Evolutionary conservation across 2,888 invertebrate genomes (phyloP), one percentile per base, ranked within the genome.

Genomic region (Scaptomyza polygonia): DNA sequence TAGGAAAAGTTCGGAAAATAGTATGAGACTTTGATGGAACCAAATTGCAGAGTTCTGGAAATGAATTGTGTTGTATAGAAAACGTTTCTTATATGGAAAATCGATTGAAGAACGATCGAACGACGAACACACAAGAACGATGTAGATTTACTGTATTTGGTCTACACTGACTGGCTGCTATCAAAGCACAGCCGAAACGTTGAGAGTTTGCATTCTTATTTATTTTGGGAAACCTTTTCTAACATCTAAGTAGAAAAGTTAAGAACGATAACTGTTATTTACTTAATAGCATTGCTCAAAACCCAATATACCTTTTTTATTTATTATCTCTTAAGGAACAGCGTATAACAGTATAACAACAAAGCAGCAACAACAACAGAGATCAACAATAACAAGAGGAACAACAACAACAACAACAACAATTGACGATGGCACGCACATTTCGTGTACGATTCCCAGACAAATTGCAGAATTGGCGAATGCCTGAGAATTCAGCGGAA

Each of bases 401-500:
- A 43, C 25, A 43, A 7, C 29, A 36, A 42, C 14, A 54, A 14
- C 12, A 18, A 21, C n/a, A n/a, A n/a, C n/a, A n/a, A 48, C 49
- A 48, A 58, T 42, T 56, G 51, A 74, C 74, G 67, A 77, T 72
- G 83, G 88, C 84, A 84, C 88, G 84, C 87, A 82, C 80, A 86
- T 83, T 86, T 86, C 80, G 77, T 81, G 86, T 81, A 86, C 80
- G 86, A 67, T 81, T 81, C 86, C 73, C 80, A 86, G 82, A 87
- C 82, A 84, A 83, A 82, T 82, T 87, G 82, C 70, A 73, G 87
- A 86, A 88, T 88, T 86, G 80, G 80, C 81, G 86, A 86, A 66
- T 86, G 72, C 85, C 77, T 74, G 84, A 78, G 88, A 85, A 84
- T 85, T 85, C 81, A 67, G 47, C 49, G 58, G 81, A 81, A 86